These are phyloP conservation scores for Aphidius gifuensis DNA, from an alignment of 1,140 invertebrate genomes.

Conservation along the genomic window DNA sequence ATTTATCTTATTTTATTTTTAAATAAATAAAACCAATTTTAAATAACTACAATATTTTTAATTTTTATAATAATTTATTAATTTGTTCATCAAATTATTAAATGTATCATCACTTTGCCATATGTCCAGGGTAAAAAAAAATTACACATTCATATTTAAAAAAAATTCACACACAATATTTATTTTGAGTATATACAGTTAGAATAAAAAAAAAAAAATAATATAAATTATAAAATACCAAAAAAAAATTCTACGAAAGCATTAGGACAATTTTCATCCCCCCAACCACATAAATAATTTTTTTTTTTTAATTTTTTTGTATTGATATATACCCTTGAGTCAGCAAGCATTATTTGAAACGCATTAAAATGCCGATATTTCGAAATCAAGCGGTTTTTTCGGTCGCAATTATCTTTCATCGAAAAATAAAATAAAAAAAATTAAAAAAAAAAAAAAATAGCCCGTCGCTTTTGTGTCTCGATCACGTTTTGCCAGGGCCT, in stretches of 20 bases:
- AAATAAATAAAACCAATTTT: too few species aligned
- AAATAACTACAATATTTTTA: too few species aligned
- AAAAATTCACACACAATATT: background rate
- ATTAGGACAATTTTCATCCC: constrained; percentile 23
- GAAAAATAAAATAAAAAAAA: constrained; percentile 30
- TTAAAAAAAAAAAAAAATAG: constrained; percentile 19
- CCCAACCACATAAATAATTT: constrained; percentile 28
- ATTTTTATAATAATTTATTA: too few species aligned
- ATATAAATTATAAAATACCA: too few species aligned
- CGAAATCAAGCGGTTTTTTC: constrained; percentile 49
- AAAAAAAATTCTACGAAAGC: background rate
- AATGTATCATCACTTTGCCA: too few species aligned
- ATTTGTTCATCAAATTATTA: too few species aligned
- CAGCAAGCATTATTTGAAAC: constrained; percentile 56
- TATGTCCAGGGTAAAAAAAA: too few species aligned
- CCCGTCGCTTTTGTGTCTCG: constrained; percentile 32
- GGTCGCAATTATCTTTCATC: constrained; percentile 43
- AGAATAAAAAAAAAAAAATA: background rate
- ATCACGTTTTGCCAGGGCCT: constrained; percentile 35
- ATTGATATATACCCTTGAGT: constrained; percentile 20
- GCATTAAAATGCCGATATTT: constrained; percentile 47
- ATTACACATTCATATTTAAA: background rate
- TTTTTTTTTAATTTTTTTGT: background rate
- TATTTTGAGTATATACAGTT: background rate
- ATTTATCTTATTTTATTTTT: too few species aligned